Evolutionary conservation across 2,113 vertebrate genomes (phyloP), one percentile per base, ranked within the genome.

Genomic region (Aythya baeri): DNA sequence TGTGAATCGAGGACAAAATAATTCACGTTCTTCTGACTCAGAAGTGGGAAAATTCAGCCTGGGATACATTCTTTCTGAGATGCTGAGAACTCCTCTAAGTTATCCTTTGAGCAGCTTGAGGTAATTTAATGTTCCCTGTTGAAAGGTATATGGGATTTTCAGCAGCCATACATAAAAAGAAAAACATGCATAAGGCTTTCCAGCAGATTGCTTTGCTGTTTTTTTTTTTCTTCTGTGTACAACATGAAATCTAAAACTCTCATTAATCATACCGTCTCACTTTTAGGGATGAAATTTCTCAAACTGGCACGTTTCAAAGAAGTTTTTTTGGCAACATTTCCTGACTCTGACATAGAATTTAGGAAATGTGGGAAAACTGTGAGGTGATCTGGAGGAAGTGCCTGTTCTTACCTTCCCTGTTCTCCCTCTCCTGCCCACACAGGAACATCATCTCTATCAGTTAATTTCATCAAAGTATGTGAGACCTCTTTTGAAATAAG

Each of bases 401-500:
- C 25, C 20, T 88, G 23, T 43, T 81, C 41, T 57, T 83, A 21
- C 67, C 10, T 79, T 93, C 32, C 57, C 50, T 85, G 2, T 71
- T 83, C 52, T 59, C 86, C 76, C 43, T 59, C 52, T 89, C 49
- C 71, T 92, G 86, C 74, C 76, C 58, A 59, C n/a, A 18, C 7
- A 73, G 62, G 44, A 65, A 63, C 73, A 73, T 43, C n/a, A 65
- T 34, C 9, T 73, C 73, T 75, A 16, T 76, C 86, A 94, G 67
- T 29, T 79, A 36, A 54, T 84, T 66, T 76, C 67, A 89, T 79
- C 50, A 67, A 7, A 4, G 15, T 58, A 59, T 86, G 4, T 79
- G 77, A 91, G 80, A 91, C 44, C 88, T 91, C 83, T 91, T 86
- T 93, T 76, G 86, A 93, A 93, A 92, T 87, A 89, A 83, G 71